Base-by-base conservation (phyloP, 92 coral and sea anemone species). In the Virgularia gustaviana region DNA sequence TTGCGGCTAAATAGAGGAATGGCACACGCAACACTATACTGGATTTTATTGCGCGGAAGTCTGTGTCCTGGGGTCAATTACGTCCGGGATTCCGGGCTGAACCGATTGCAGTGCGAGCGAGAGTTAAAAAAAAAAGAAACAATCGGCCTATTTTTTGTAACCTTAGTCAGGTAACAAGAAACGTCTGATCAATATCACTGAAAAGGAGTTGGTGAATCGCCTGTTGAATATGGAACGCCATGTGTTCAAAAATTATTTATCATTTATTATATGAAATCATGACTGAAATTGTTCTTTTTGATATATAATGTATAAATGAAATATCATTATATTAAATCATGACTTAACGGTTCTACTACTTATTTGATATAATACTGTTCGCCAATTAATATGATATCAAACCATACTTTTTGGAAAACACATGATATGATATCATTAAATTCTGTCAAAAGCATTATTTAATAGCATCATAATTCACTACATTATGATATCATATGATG, bases 201-300 rank as follows among this genome's bases (percentile, higher is more conserved):
- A n/a, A n/a, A n/a, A n/a, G n/a, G n/a, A n/a, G n/a, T n/a, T n/a
- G n/a, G n/a, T n/a, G n/a, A n/a, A n/a, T n/a, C n/a, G n/a, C n/a
- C n/a, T n/a, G n/a, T n/a, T n/a, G n/a, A n/a, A 41, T 43, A 43
- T 43, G 51, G 51, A 43, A 43, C 51, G 51, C 51, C 51, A 43
- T 43, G 51, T 43, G 51, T 43, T 22, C 51, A 43, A 43, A 43
- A 43, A 43, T 43, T 43, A 4, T 43, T 43, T 43, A 43, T 16
- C 51, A 22, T 43, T 43, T 22, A 43, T 43, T 43, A 1, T 43
- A 43, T 43, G 51, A 43, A 43, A 43, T 43, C 51, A 43, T 43
- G 51, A 4, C 51, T 43, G 19, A 43, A 43, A 13, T 16, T 43
- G 3, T 3, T 20, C 13, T 43, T 43, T 13, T 43, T 13, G 13